Conservation (phyloP, 2,797 vertebrate species). For the Tragopan temminckii region DNA sequence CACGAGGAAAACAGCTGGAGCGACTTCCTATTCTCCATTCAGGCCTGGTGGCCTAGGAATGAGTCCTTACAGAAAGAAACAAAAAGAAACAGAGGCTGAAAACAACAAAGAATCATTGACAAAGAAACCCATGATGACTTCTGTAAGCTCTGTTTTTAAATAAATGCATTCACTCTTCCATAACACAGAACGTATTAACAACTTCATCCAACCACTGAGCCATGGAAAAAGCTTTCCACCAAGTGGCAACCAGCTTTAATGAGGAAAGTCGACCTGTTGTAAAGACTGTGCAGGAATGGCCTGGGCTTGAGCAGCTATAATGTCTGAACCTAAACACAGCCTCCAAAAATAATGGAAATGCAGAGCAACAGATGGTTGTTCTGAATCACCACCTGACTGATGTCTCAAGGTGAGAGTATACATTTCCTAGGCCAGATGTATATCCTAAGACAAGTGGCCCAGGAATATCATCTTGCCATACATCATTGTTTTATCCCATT, state of each 20-base stretch:
- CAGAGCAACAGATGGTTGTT: not conserved
- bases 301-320: not conserved
- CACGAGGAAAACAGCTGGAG: constrained; percentile 70
- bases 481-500: not conserved
- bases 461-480: not conserved
- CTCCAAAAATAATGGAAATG: not conserved
- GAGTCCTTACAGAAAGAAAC: not conserved
- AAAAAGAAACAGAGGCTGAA: not conserved
- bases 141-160: not conserved
- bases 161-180: not conserved
- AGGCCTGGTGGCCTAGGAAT: constrained; percentile 31
- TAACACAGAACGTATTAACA: not conserved
- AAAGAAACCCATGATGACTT: not conserved
- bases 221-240: not conserved
- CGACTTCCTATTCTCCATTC: constrained; percentile 61
- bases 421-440: not conserved
- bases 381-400: not conserved
- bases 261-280: not conserved
- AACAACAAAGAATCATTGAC: not conserved
- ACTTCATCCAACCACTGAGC: not conserved
- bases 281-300: not conserved
- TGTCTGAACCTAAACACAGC: not conserved
- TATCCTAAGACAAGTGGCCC: not conserved
- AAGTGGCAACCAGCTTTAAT: not conserved
- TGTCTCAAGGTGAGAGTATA: not conserved